A percentile compares a stretch with the other conserved stretches of the same genome.
Conservation (phyloP, 1,140 invertebrate genomes). For the Mycetomoellerius zeteki region DNA sequence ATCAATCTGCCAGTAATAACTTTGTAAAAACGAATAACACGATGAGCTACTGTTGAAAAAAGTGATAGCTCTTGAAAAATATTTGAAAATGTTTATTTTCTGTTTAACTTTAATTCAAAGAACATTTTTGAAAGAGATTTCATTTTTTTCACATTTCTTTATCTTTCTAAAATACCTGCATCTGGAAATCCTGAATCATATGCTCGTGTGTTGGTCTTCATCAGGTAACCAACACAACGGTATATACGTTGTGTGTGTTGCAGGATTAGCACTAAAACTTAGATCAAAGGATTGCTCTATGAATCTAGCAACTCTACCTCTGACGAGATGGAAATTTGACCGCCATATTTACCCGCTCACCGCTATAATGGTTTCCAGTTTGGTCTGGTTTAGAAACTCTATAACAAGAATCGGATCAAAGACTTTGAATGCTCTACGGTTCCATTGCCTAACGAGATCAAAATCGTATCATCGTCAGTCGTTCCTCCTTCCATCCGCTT, state of each 20-base stretch:
- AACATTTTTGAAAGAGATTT: background rate
- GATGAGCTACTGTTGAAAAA: background rate
- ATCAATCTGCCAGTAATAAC: background rate
- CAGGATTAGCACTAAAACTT: conserved; percentile 26
- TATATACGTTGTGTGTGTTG: conserved; percentile 46
- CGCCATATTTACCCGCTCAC: conserved; percentile 15
- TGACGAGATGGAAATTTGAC: conserved; percentile 9
- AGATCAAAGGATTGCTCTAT: conserved; percentile 56
- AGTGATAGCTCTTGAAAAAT: background rate
- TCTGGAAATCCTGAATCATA: background rate
- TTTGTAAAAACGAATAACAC: background rate
- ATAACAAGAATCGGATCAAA: conserved; percentile 23
- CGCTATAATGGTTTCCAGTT: background rate
- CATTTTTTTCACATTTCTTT: background rate
- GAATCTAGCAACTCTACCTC: conserved; percentile 25
- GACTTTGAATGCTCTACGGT: background rate
- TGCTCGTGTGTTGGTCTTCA: background rate
- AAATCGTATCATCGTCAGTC: conserved; percentile 28
- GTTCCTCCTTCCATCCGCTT: conserved; percentile 45
- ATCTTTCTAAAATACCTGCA: background rate
- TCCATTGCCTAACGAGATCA: conserved; percentile 2
- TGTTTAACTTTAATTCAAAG: too few relatives aligned
- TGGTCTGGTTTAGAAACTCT: background rate
- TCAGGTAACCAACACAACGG: background rate
- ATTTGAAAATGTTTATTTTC: background rate